Evolutionary conservation across 2,797 vertebrate genomes (phyloP), one percentile per base, ranked within the genome.

Genomic region (Rhyacichthys aspro): DNA sequence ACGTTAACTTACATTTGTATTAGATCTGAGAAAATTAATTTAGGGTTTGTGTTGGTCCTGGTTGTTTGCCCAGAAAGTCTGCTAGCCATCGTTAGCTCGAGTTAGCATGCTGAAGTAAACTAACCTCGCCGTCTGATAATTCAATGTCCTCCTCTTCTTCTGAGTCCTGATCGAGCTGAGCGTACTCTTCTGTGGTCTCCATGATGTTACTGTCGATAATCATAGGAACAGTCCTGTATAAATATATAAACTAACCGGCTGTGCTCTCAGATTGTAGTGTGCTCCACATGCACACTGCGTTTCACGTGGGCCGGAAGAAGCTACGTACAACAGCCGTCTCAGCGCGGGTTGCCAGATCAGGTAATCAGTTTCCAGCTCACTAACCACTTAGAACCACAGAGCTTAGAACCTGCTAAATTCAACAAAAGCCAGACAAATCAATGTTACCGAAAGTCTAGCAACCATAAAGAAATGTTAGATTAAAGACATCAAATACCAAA

Each of bases 51-150:
- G 11, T 2, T 11, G 7, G 2, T 53, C 8, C 14, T 15, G 11
- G 18, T 9, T 15, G 16, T 54, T 28, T 41, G 9, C 3, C 34
- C 10, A 36, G 5, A 17, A 15, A 11, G 11, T 5, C 7, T 16
- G 12, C 5, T 60, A 1, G 61, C 63, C 52, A 47, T 23, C 14
- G 42, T 57, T 81, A 80, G 78, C 75, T 3, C 6, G 19, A 34
- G 67, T 52, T 70, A 75, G 12, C 67, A 54, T 54, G 12, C 5
- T 18, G 36, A 14, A 14, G 5, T 11, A 52, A 36, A 61, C 82
- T 81, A 34, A 93, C 92, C 83, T 84, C 89, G 39, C 53, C 50
- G 56, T 94, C 92, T 1, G 91, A 91, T 34, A 94, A 47, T 12
- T 90, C 90, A 1, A 66, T 63, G 16, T 74, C 88, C 5, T 92